Evolutionary conservation across 2,113 vertebrate genomes (phyloP).

Genomic region (Clarias macrocephalus): DNA sequence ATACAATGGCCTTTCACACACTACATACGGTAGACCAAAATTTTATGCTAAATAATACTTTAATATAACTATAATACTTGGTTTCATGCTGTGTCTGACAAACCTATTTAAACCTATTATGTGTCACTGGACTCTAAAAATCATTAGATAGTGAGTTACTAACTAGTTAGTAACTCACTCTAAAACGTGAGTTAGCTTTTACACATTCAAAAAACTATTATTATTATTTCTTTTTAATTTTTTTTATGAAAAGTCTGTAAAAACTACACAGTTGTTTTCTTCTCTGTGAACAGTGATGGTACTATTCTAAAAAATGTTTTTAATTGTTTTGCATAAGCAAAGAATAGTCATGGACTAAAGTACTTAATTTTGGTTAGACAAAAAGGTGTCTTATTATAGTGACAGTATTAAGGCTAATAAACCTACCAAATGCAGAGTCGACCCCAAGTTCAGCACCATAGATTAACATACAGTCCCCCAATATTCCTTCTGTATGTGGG

Average conservation of each 20-base stretch:
- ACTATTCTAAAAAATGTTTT: background rate
- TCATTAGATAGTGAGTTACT: background rate
- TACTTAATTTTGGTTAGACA: background rate
- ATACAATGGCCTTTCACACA: background rate
- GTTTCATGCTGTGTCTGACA: background rate
- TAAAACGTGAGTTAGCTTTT: background rate
- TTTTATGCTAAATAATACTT: background rate
- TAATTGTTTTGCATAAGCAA: background rate
- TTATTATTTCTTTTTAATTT: background rate
- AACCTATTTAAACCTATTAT: slow-evolving; percentile 3
- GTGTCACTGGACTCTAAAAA: background rate
- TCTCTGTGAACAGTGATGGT: background rate
- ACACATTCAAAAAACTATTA: background rate
- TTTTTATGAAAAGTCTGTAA: background rate
- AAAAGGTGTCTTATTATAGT: background rate
- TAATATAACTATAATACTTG: background rate
- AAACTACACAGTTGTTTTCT: background rate
- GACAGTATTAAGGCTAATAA: background rate
- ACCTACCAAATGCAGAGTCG: slow-evolving; percentile 84
- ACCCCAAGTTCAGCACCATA: slow-evolving; percentile 84
- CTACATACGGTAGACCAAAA: background rate
- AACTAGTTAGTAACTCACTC: no score
- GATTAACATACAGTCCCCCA: slow-evolving; percentile 86
- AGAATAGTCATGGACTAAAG: background rate
- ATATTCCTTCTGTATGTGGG: slow-evolving; percentile 86